Evolutionary conservation across 1,140 invertebrate genomes (phyloP).

Genomic region (Pogonomyrmex barbatus): DNA sequence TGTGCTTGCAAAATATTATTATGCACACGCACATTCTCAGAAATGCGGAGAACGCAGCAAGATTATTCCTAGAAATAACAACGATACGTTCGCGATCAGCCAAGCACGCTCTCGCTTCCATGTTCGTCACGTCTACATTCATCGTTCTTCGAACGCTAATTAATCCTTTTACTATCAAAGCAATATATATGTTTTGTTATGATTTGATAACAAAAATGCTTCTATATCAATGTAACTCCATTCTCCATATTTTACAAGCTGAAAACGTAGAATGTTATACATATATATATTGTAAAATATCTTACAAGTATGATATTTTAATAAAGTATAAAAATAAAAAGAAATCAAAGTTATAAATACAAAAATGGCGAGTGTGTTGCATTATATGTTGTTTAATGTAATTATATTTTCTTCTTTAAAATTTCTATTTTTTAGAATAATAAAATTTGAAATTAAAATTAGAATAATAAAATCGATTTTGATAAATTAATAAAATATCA

Average conservation of each 20-base stretch:
- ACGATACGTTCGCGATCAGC: neutral
- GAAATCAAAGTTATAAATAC: too few species aligned
- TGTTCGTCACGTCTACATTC: neutral
- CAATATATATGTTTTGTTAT: neutral
- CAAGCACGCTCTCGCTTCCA: neutral
- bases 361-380: too few species aligned
- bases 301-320: too few species aligned
- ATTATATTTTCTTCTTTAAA: too few species aligned
- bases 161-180: neutral
- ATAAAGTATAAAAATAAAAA: too few species aligned
- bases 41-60: constrained; percentile 22
- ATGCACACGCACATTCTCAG: constrained; percentile 47
- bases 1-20: constrained; percentile 50
- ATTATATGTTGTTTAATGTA: too few species aligned
- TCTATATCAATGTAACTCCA: neutral
- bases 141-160: neutral
- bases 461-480: too few species aligned
- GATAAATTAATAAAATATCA: too few species aligned
- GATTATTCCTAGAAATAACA: constrained; percentile 40
- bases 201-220: neutral
- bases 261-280: neutral
- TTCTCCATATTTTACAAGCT: neutral
- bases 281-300: neutral
- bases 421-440: too few species aligned
- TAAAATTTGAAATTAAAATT: too few species aligned